Conservation (phyloP, 35 echinoderm and acorn worm genomes). For the Amphiura filiformis region DNA sequence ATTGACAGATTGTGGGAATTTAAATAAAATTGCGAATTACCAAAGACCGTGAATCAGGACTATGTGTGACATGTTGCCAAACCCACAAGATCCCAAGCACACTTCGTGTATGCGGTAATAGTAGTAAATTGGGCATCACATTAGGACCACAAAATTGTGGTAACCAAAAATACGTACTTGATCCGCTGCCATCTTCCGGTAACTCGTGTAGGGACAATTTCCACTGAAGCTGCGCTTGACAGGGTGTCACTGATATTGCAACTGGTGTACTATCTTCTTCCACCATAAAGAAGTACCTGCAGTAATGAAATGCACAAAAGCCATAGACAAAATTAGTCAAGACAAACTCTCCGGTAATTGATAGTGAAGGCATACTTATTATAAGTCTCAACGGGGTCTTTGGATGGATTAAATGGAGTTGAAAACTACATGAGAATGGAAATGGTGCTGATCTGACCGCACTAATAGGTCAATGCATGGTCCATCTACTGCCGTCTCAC, state of each 20-base stretch:
- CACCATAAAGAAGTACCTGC: slow-evolving; percentile 89
- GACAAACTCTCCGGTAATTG: neutral
- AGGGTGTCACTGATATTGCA: slow-evolving; percentile 82
- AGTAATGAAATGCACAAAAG: neutral
- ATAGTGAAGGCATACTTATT: neutral
- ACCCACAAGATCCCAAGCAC: no score
- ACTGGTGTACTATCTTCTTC: slow-evolving; percentile 94
- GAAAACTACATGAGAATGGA: no score
- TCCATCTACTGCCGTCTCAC: no score
- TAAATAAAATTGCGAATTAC: no score
- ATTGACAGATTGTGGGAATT: no score
- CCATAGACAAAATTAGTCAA: neutral
- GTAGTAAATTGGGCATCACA: no score
- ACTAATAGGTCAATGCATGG: no score
- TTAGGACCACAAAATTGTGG: no score
- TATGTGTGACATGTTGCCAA: no score
- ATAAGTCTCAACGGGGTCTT: neutral
- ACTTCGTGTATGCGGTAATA: no score
- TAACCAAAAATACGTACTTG: slow-evolving; percentile 58
- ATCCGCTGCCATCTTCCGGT: slow-evolving; percentile 93
- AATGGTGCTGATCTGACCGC: no score
- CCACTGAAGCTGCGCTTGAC: slow-evolving; percentile 68
- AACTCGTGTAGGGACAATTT: slow-evolving; percentile 64
- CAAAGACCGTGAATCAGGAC: no score
- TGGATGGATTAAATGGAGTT: neutral